Percentiles rank a stretch among this genome's conserved stretches.
These are phyloP conservation scores for Laticauda colubrina DNA, from an alignment of 2,113 vertebrate species.

Conservation along the genomic window DNA sequence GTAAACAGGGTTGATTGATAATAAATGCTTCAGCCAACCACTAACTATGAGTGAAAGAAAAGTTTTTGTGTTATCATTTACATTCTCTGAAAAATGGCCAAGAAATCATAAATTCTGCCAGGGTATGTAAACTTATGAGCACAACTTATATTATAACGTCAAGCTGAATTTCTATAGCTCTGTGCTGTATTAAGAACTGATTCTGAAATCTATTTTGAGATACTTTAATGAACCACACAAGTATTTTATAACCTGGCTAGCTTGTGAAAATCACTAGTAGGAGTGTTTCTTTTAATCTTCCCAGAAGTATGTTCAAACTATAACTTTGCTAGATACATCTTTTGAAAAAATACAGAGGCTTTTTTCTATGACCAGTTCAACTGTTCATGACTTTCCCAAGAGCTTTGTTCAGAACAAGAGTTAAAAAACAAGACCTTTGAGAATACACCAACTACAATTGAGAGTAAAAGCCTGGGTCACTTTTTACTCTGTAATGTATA, in stretches of 20 bases:
- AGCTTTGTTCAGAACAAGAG: background rate
- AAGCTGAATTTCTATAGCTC: background rate
- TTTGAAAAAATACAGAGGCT: background rate
- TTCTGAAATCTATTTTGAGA: background rate
- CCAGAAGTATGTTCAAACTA: background rate
- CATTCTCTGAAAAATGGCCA: too few species aligned
- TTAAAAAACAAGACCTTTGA: background rate
- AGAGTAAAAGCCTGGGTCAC: slow-evolving; percentile 31
- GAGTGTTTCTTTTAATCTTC: background rate
- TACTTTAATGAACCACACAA: background rate
- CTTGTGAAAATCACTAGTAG: background rate
- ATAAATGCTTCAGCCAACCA: too few species aligned
- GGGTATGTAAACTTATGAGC: too few species aligned
- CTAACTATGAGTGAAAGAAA: too few species aligned
- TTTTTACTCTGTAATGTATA: slow-evolving; percentile 47
- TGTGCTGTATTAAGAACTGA: background rate
- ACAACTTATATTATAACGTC: background rate
- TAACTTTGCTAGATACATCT: background rate
- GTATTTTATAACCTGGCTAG: background rate
- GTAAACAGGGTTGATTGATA: too few species aligned
- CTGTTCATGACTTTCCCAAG: background rate
- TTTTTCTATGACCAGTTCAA: background rate
- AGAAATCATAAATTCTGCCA: too few species aligned
- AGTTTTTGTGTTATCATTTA: too few species aligned
- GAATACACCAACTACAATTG: background rate